Conservation (phyloP, 2,888 invertebrate genomes). For the Eurytoma adleriae region DNA sequence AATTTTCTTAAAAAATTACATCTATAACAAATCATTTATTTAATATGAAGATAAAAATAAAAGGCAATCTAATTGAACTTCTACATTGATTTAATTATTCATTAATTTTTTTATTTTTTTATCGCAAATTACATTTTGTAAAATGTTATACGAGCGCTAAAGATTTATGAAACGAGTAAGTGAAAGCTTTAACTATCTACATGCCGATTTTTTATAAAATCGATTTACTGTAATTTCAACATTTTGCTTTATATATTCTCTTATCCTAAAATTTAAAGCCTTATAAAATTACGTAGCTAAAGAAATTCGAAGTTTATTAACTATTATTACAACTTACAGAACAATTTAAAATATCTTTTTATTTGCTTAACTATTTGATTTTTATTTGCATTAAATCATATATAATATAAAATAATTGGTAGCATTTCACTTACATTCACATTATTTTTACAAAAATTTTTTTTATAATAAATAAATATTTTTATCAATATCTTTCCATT, state of each 20-base stretch:
- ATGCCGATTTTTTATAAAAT: background rate
- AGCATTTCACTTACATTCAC: constrained; percentile 11
- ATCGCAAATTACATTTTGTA: constrained; percentile 48
- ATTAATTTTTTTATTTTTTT: constrained; percentile 26
- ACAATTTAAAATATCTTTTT: too few relatives aligned
- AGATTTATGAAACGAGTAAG: constrained; percentile 5
- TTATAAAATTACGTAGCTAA: too few relatives aligned
- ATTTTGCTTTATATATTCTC: background rate
- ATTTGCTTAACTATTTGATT: too few relatives aligned
- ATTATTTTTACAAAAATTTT: constrained; percentile 21
- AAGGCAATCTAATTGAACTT: background rate
- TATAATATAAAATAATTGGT: constrained; percentile 9
- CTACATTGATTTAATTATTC: background rate
- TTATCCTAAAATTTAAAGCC: too few relatives aligned
- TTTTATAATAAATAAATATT: constrained; percentile 50
- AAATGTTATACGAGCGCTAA: constrained; percentile 38
- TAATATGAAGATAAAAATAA: too few relatives aligned
- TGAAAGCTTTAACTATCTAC: too few relatives aligned
- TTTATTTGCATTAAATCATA: too few relatives aligned
- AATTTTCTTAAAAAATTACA: too few relatives aligned
- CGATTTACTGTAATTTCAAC: background rate
- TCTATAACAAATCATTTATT: too few relatives aligned
- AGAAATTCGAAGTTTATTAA: too few relatives aligned
- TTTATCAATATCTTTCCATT: constrained; percentile 44
- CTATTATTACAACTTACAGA: too few relatives aligned